Evolutionary conservation across 2,113 vertebrate genomes (phyloP).

Genomic region (Aspiorhynchus laticeps): DNA sequence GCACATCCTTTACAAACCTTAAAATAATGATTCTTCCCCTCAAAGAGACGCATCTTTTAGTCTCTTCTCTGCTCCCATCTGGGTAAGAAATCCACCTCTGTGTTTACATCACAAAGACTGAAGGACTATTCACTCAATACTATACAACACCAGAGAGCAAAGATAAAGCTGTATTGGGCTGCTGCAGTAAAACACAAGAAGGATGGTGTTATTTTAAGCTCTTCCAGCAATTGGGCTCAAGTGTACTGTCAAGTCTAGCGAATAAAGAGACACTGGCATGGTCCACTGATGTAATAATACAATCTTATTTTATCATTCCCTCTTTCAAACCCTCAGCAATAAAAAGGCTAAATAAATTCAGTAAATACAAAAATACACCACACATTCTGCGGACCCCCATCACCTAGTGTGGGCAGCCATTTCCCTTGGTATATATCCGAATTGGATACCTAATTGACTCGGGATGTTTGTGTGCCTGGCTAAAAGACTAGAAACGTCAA

Average conservation of each 20-base stretch:
- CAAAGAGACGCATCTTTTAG: background rate
- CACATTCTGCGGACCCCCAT: background rate
- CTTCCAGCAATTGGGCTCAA: slow-evolving; percentile 21
- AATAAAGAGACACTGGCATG: slow-evolving; percentile 14
- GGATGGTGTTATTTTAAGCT: slow-evolving; percentile 22
- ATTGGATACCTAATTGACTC: background rate
- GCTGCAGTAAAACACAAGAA: slow-evolving; percentile 3
- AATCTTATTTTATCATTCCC: slow-evolving; percentile 16
- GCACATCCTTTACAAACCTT: background rate
- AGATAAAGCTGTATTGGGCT: background rate
- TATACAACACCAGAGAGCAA: slow-evolving; percentile 1
- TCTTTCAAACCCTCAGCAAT: background rate
- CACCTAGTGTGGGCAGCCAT: background rate
- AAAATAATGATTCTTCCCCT: background rate
- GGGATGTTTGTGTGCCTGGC: background rate
- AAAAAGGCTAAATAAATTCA: background rate
- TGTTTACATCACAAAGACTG: background rate
- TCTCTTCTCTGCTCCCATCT: background rate
- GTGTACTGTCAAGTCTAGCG: slow-evolving; percentile 3
- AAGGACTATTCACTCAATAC: background rate
- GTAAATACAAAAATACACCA: background rate
- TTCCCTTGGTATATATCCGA: background rate
- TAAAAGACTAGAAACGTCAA: background rate
- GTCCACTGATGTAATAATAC: slow-evolving; percentile 10
- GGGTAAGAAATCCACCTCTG: background rate